Conservation (phyloP, 1,140 invertebrate species). For the Drosophila biarmipes region DNA sequence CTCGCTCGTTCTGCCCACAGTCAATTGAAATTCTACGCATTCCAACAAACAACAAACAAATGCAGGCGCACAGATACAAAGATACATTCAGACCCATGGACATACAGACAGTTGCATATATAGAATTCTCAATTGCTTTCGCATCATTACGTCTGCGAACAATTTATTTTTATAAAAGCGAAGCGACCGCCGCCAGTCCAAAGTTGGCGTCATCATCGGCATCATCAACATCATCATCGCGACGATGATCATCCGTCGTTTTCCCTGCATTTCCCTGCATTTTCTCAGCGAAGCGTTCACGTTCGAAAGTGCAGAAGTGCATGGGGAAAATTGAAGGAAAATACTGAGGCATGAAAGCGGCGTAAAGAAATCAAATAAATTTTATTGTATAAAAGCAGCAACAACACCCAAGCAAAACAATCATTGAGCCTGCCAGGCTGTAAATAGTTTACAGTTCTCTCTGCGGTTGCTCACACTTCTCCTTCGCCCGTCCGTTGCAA, state of each 20-base stretch:
- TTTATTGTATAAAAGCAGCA: slow-evolving; percentile 77
- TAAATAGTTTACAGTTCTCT: slow-evolving; percentile 79
- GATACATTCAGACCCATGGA: slow-evolving; percentile 9
- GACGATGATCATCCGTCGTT: slow-evolving; percentile 12
- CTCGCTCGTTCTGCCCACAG: slow-evolving; percentile 54
- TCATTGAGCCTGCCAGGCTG: slow-evolving; percentile 70
- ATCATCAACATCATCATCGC: slow-evolving; percentile 27
- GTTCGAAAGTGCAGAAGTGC: slow-evolving; percentile 65
- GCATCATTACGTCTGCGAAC: slow-evolving; percentile 82
- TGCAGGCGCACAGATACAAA: slow-evolving; percentile 39
- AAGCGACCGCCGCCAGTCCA: slow-evolving; percentile 55
- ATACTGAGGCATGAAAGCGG: slow-evolving; percentile 80
- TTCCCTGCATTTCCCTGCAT: slow-evolving; percentile 32
- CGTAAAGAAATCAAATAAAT: slow-evolving; percentile 81
- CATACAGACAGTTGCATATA: slow-evolving; percentile 72
- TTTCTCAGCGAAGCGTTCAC: slow-evolving; percentile 48
- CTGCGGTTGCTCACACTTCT: slow-evolving; percentile 72
- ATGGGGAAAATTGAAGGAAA: slow-evolving; percentile 73
- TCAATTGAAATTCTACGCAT: slow-evolving; percentile 82
- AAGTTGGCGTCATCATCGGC: slow-evolving; percentile 50
- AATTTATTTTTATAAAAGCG: slow-evolving; percentile 83
- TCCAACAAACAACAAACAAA: slow-evolving; percentile 80
- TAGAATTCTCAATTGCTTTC: slow-evolving; percentile 82
- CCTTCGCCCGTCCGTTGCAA: slow-evolving; percentile 55
- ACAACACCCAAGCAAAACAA: slow-evolving; percentile 63